Evolutionary conservation across 23 tunicate genomes (phyloP).

Genomic region (Diplosoma virens): DNA sequence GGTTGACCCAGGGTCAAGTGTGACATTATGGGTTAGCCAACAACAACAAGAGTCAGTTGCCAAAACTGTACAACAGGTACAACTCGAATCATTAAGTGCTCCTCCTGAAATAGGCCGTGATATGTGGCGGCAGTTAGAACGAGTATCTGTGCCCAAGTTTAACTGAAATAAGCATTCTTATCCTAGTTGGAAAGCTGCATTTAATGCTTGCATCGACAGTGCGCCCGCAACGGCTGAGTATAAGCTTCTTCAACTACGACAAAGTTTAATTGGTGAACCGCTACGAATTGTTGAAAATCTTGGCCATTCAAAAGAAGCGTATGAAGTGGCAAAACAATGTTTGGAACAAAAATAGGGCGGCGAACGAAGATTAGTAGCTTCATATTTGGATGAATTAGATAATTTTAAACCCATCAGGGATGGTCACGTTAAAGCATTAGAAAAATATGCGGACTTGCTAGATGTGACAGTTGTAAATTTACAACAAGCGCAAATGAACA

Average conservation of each 20-base stretch:
- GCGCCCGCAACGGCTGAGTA: slow-evolving; percentile 7
- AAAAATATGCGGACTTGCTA: slow-evolving; percentile 15
- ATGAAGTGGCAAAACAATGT: neutral
- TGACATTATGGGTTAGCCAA: too few species aligned
- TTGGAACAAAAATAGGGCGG: slow-evolving; percentile 2
- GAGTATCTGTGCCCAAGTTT: neutral
- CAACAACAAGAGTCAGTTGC: too few species aligned
- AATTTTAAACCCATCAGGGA: neutral
- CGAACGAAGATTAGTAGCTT: neutral
- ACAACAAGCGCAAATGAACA: neutral
- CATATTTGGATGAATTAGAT: neutral
- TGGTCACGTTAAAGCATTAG: neutral
- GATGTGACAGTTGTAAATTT: slow-evolving; percentile 4
- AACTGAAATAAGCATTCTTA: neutral
- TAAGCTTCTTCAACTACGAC: neutral
- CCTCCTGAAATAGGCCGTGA: neutral
- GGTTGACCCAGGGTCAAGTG: too few species aligned
- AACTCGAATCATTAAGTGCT: too few species aligned
- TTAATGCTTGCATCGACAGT: slow-evolving; percentile 1
- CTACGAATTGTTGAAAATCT: neutral
- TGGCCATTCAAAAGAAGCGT: slow-evolving; percentile 8
- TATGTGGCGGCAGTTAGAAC: slow-evolving; percentile 19
- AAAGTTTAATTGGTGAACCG: neutral
- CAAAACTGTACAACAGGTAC: too few species aligned
- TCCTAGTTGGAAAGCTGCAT: slow-evolving; percentile 12